Conservation (phyloP, 2,797 vertebrate genomes). For the Rhynchotus rufescens region DNA sequence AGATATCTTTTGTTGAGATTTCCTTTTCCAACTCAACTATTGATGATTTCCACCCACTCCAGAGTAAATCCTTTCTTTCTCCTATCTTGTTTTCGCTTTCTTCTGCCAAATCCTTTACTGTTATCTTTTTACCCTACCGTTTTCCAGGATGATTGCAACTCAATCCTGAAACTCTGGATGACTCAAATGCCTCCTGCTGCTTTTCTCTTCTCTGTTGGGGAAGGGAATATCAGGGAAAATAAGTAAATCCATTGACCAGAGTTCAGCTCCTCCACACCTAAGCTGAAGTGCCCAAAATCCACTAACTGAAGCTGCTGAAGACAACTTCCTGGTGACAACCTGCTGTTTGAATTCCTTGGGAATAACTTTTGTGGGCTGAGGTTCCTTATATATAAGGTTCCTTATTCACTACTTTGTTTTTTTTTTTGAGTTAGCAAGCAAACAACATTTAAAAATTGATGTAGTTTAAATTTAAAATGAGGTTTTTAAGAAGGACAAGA, state of each 20-base stretch:
- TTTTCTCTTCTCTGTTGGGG: not conserved
- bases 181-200: not conserved
- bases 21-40: constrained; percentile 24
- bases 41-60: not conserved
- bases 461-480: not conserved
- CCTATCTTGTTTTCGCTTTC: not conserved
- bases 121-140: not conserved
- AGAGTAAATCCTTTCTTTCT: not conserved
- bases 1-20: not conserved
- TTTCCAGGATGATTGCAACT: not conserved
- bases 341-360: not conserved
- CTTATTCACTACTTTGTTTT: not conserved
- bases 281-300: not conserved
- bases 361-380: fast-evolving
- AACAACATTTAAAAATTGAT: not conserved
- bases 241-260: not conserved
- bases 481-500: not conserved
- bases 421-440: not conserved
- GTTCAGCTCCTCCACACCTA: not conserved
- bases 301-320: not conserved
- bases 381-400: not conserved
- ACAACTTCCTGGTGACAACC: not conserved
- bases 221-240: not conserved
- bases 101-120: not conserved
- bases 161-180: not conserved